Base-by-base conservation (phyloP, 2,888 invertebrate genomes). In the Pheosia gnoma region DNA sequence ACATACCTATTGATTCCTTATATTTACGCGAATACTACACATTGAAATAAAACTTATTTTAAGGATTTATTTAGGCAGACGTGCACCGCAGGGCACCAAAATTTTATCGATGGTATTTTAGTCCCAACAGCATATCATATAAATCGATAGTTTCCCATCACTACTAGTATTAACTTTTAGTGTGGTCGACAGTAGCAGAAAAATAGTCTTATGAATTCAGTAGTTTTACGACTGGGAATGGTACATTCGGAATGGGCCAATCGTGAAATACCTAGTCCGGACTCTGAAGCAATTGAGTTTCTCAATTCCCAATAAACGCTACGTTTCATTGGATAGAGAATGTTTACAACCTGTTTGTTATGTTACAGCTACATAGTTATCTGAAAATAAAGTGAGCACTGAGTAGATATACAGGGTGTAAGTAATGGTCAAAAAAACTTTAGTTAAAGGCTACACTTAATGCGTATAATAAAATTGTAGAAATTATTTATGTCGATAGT, bases 161-260 rank as follows among this genome's bases (percentile, higher is more conserved):
- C 51, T 51, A 49, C 13, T 9, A 11, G 47, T 25, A 25, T 51
- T 9, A 25, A 49, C 5, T 49, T 49, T 49, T 49, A 51, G 51
- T 51, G 51, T 25, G 8, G 51, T 8, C 51, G 25, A 51, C 7
- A 51, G 51, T 51, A 25, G 51, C 51, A 54, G 11, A 54, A 54
- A 54, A 54, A 37, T 54, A 54, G 54, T 54, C 54, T 37, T 54
- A 54, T 37, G 37, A 38, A 38, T 54, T 38, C 38, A 38, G 38
- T 38, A 54, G 37, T 54, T 54, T 54, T 54, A 54, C 54, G 54
- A 54, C n/a, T 38, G n/a, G 1, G 4, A 10, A 54, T 38, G 11
- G 38, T 54, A 9, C 11, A 25, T 43, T 36, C 36, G 8, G 54
- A 54, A 54, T 54, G 54, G 54, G 10, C 38, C 37, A 54, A 54